Evolutionary conservation across 1,140 invertebrate species (phyloP).

Genomic region (Cyrtorhinus lividipennis): DNA sequence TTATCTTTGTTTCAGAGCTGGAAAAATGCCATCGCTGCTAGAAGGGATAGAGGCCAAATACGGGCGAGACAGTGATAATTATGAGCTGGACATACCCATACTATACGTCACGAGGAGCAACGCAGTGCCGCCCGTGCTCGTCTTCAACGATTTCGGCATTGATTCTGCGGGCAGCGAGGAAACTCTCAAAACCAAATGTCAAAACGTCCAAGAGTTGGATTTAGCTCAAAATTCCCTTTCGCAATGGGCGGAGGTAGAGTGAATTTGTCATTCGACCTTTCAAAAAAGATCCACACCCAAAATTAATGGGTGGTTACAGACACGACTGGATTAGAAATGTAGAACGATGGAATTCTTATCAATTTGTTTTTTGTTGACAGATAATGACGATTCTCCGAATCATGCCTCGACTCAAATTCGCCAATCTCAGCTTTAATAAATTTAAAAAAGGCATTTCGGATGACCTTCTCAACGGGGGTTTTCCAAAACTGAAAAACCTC

Average conservation of each 20-base stretch:
- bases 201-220: slow-evolving; percentile 73
- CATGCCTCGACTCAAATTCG: slow-evolving; percentile 74
- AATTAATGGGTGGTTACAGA: background rate
- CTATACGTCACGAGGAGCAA: slow-evolving; percentile 68
- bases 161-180: slow-evolving; percentile 68
- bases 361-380: slow-evolving; percentile 33
- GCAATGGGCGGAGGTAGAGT: slow-evolving; percentile 70
- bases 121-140: slow-evolving; percentile 64
- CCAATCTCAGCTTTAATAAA: slow-evolving; percentile 81
- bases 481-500: slow-evolving; percentile 25
- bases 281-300: slow-evolving; percentile 8
- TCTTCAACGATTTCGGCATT: slow-evolving; percentile 79
- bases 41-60: slow-evolving; percentile 76
- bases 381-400: slow-evolving; percentile 69
- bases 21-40: slow-evolving; percentile 61
- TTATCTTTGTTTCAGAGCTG: slow-evolving; percentile 17
- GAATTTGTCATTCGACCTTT: too few relatives aligned
- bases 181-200: slow-evolving; percentile 59
- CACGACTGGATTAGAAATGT: background rate
- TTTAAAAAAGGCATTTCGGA: slow-evolving; percentile 37
- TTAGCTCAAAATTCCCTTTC: slow-evolving; percentile 76
- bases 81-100: slow-evolving; percentile 36
- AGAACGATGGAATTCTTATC: background rate
- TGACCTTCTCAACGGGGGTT: slow-evolving; percentile 19
- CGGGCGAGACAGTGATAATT: slow-evolving; percentile 38